Evolutionary conservation across 2,113 vertebrate genomes (phyloP).

Genomic region (Craseonycteris thonglongyai): DNA sequence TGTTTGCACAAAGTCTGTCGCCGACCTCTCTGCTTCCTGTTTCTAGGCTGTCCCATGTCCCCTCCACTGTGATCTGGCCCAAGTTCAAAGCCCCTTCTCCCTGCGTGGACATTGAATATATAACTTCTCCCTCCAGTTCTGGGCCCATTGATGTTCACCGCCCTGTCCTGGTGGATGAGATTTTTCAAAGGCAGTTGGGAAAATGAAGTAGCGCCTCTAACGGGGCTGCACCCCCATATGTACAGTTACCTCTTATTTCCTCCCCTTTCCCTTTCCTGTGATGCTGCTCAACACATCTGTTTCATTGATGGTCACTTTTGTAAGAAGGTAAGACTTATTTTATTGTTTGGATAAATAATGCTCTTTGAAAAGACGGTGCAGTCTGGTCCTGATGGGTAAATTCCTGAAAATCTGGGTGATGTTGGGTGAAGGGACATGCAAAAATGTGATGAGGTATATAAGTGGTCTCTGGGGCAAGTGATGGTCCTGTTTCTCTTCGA

Average conservation of each 20-base stretch:
- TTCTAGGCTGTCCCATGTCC: neutral
- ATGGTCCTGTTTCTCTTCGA: rapidly evolving
- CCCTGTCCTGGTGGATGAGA: neutral
- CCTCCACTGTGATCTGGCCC: neutral
- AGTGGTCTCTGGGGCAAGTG: neutral
- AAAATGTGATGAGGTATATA: too few relatives aligned
- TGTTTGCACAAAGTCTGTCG: rapidly evolving
- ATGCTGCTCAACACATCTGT: neutral
- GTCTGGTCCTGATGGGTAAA: neutral
- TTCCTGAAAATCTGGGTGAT: neutral
- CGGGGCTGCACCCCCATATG: neutral
- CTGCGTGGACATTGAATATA: neutral
- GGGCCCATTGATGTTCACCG: neutral
- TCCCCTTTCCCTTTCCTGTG: neutral
- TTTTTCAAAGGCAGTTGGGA: neutral
- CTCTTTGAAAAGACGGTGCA: neutral
- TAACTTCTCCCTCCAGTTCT: neutral
- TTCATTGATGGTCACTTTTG: neutral
- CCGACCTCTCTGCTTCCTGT: neutral
- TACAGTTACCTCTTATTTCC: too few relatives aligned
- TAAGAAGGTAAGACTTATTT: neutral
- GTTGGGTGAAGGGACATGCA: neutral
- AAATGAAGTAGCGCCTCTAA: neutral
- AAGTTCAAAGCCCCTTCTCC: neutral
- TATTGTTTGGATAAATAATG: neutral